These are phyloP conservation scores for Mobula hypostoma DNA, from an alignment of 2,113 vertebrate species.

Conservation along the genomic window DNA sequence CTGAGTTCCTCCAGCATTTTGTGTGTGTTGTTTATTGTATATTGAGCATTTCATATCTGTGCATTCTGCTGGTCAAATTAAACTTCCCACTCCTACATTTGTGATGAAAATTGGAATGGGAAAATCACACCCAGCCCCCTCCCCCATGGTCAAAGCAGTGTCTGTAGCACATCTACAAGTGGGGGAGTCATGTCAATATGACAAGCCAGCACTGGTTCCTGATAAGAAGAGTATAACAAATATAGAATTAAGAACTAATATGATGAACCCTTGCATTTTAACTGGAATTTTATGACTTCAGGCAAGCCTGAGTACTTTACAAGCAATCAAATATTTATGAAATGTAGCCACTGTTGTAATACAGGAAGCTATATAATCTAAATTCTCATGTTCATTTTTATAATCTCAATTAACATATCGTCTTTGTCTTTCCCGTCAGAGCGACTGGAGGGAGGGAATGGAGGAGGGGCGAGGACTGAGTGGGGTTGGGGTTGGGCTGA, in stretches of 20 bases:
- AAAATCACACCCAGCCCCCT: background rate
- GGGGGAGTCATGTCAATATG: background rate
- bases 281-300: background rate
- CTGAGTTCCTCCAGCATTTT: no score
- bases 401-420: background rate
- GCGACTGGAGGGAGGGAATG: background rate
- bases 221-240: background rate
- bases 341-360: background rate
- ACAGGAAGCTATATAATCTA: background rate
- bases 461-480: no score
- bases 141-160: no score
- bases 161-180: background rate
- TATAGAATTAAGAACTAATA: background rate
- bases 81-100: background rate
- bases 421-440: background rate
- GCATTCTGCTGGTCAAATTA: background rate
- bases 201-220: background rate
- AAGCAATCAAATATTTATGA: background rate
- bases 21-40: background rate
- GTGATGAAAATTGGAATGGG: background rate
- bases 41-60: background rate
- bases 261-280: background rate
- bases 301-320: background rate
- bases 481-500: no score
- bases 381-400: background rate